A percentile compares a stretch with the other conserved stretches of the same genome.
phyloP scores from a whole-genome alignment of 2,113 vertebrate genomes.

The Syrmaticus mikado region DNA sequence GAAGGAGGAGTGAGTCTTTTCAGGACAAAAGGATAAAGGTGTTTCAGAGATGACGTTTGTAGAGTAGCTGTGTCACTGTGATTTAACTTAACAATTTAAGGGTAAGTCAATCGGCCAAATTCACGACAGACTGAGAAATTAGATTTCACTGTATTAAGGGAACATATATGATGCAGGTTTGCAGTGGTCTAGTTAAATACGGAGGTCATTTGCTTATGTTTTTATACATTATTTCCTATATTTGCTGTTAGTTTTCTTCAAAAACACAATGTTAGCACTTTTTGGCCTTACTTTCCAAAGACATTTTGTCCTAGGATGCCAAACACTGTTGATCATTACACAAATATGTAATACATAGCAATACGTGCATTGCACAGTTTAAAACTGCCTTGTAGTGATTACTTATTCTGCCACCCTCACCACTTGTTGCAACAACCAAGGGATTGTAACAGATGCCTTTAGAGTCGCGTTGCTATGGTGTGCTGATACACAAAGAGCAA shows the following conservation, averaged over 20 bases:
- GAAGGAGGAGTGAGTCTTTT: not conserved
- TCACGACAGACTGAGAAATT: not conserved
- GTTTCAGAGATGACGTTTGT: not conserved
- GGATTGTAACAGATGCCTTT: not conserved
- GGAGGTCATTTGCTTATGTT: not conserved
- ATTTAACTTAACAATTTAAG: not conserved
- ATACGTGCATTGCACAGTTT: not conserved
- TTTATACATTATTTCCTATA: not conserved
- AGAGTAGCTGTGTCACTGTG: not conserved
- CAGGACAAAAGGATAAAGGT: not conserved
- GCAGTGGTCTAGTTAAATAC: not conserved
- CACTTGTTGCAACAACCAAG: not conserved
- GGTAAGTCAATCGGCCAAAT: not conserved
- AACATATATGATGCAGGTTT: not conserved
- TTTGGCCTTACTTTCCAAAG: not conserved
- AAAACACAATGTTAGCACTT: not conserved
- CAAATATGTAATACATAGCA: fast-evolving
- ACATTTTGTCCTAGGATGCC: not conserved
- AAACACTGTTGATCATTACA: not conserved
- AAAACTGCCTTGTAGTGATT: not conserved
- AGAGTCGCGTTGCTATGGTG: not conserved
- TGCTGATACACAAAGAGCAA: not conserved
- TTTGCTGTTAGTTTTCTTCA: not conserved
- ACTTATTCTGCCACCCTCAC: not conserved
- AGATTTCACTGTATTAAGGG: not conserved